Evolutionary conservation across 2,113 vertebrate genomes (phyloP).

Genomic region (Suncus etruscus): DNA sequence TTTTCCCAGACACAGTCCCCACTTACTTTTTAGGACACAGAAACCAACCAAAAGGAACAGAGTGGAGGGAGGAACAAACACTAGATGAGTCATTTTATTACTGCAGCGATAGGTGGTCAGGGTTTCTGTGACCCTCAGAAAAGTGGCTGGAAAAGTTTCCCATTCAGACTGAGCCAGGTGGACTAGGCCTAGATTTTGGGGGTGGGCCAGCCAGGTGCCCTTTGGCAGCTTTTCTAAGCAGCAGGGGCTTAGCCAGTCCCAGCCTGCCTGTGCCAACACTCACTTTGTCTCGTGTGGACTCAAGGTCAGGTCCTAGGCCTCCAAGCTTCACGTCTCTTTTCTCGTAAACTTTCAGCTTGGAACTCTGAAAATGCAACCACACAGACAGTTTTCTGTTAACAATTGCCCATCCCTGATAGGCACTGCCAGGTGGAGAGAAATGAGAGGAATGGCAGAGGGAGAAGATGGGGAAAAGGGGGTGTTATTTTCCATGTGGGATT

Average conservation of each 20-base stretch:
- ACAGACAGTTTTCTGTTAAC: slow-evolving; percentile 48
- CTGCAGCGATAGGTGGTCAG: not conserved
- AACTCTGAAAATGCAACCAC: slow-evolving; percentile 76
- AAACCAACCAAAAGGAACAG: not conserved
- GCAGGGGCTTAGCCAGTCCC: not conserved
- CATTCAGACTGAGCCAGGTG: not conserved
- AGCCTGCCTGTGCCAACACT: slow-evolving; percentile 67
- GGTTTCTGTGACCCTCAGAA: not conserved
- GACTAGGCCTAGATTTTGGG: not conserved
- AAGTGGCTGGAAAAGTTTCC: not conserved
- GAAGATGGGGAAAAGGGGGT: accelerated
- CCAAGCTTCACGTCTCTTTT: slow-evolving; percentile 88
- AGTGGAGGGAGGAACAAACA: too few relatives aligned
- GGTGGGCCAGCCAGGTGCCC: too few relatives aligned
- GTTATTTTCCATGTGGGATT: not conserved
- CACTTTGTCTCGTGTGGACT: slow-evolving; percentile 89
- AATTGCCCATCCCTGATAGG: not conserved
- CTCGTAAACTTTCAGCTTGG: slow-evolving; percentile 86
- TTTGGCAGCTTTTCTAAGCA: not conserved
- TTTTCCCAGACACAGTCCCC: not conserved
- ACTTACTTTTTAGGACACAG: slow-evolving; percentile 32
- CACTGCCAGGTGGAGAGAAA: not conserved
- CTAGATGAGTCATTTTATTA: slow-evolving; percentile 35
- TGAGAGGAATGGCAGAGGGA: not conserved
- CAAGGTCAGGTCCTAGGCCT: slow-evolving; percentile 92